These are phyloP conservation scores for Synaphobranchus kaupii DNA, from an alignment of 2,797 vertebrate species.

Conservation along the genomic window DNA sequence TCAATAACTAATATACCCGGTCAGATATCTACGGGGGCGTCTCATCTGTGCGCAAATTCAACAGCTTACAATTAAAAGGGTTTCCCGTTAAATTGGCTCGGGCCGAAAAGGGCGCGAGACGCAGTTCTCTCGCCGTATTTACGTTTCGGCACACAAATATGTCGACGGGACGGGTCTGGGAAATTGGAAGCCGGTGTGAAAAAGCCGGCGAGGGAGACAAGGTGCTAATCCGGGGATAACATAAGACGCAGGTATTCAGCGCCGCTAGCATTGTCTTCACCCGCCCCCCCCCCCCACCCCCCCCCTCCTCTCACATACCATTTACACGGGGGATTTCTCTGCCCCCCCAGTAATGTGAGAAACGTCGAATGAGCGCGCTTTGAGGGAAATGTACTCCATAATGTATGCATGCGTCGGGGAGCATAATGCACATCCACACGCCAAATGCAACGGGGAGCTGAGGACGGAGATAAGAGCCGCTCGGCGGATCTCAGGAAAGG, in stretches of 20 bases:
- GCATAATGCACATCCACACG: constrained; percentile 52
- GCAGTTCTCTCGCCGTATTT: neutral
- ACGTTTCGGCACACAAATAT: too few relatives aligned
- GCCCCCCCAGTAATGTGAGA: constrained; percentile 35
- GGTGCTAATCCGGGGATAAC: constrained; percentile 28
- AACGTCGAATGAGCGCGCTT: constrained; percentile 41
- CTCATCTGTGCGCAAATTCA: neutral
- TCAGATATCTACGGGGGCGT: neutral
- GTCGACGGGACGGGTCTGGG: neutral
- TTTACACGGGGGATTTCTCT: constrained; percentile 29
- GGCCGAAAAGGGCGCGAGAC: neutral
- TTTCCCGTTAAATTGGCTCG: neutral
- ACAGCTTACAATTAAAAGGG: neutral
- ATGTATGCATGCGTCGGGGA: constrained; percentile 30
- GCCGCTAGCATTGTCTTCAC: constrained; percentile 18
- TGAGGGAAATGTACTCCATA: constrained; percentile 50
- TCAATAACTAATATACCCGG: neutral
- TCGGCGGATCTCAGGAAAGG: constrained; percentile 31
- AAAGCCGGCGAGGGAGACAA: neutral
- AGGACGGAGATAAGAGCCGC: constrained; percentile 56
- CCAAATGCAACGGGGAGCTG: constrained; percentile 50
- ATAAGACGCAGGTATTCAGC: constrained; percentile 24
- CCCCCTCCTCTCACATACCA: constrained; percentile 7
- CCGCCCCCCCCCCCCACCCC: constrained; percentile 18
- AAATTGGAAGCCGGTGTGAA: neutral